Conservation (phyloP, 2,797 vertebrate species). For the Epinephelus coioides region DNA sequence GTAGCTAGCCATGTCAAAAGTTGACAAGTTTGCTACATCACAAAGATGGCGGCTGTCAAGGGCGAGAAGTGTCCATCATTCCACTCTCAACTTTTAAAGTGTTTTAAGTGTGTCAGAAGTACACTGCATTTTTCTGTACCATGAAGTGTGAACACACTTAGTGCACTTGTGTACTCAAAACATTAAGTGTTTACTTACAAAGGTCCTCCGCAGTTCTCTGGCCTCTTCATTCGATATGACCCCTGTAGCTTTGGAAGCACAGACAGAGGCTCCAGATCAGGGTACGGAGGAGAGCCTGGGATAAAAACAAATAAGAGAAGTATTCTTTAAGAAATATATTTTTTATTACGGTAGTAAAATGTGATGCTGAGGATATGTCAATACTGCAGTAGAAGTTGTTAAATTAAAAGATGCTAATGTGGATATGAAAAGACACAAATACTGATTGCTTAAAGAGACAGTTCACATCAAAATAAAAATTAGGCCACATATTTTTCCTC, state of each 20-base stretch:
- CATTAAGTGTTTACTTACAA: conserved; percentile 72
- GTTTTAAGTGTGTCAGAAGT: too few species aligned
- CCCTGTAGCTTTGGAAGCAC: conserved; percentile 74
- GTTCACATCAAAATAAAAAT: too few species aligned
- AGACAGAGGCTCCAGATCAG: conserved; percentile 78
- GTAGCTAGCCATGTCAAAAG: too few species aligned
- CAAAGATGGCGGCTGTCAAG: too few species aligned
- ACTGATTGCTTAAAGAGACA: not conserved
- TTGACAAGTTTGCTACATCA: too few species aligned
- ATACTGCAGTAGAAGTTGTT: not conserved
- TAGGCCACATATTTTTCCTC: too few species aligned
- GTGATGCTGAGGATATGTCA: not conserved
- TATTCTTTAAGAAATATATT: not conserved
- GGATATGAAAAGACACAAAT: not conserved
- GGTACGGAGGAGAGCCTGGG: conserved; percentile 83
- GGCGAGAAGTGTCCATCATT: too few species aligned
- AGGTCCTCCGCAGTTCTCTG: conserved; percentile 72
- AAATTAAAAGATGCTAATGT: not conserved
- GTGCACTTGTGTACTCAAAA: too few species aligned
- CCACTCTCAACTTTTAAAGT: too few species aligned
- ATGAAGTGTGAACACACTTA: too few species aligned
- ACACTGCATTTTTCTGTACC: too few species aligned
- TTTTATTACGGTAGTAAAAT: not conserved
- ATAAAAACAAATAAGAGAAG: not conserved
- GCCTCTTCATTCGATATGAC: conserved; percentile 80